These are phyloP conservation scores for Ictalurus punctatus DNA, from an alignment of 2,113 vertebrate genomes.

Conservation along the genomic window DNA sequence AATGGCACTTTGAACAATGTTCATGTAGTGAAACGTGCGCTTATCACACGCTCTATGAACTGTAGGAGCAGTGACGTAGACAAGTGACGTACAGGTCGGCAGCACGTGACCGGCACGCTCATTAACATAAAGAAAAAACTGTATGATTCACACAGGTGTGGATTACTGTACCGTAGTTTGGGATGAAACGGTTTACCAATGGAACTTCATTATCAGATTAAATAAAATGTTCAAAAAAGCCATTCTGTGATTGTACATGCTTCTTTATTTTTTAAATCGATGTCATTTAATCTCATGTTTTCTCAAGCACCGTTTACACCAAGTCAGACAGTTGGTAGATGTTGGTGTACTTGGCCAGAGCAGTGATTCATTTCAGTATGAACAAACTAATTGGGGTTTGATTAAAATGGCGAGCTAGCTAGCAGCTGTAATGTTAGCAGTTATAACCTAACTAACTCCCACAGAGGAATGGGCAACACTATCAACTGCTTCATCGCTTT, in stretches of 20 bases:
- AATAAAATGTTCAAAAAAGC: too few relatives aligned
- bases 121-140: neutral
- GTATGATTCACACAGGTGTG: neutral
- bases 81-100: constrained; percentile 4
- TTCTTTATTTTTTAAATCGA: neutral
- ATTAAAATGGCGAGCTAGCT: constrained; percentile 5
- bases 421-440: neutral
- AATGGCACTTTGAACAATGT: neutral
- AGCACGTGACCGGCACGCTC: constrained; percentile 44
- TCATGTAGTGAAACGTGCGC: neutral
- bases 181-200: neutral
- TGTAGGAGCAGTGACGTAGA: neutral
- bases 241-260: neutral
- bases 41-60: too few relatives aligned
- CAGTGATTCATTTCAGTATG: neutral
- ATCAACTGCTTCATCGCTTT: too few relatives aligned
- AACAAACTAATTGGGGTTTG: neutral
- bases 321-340: neutral
- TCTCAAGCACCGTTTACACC: neutral
- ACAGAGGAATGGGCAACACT: neutral
- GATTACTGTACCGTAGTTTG: neutral
- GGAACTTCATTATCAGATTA: neutral
- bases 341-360: too few relatives aligned
- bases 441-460: neutral
- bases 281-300: neutral